These are phyloP conservation scores for Dendrocincla tyrannina DNA, from an alignment of 2,797 vertebrate species.

Conservation along the genomic window DNA sequence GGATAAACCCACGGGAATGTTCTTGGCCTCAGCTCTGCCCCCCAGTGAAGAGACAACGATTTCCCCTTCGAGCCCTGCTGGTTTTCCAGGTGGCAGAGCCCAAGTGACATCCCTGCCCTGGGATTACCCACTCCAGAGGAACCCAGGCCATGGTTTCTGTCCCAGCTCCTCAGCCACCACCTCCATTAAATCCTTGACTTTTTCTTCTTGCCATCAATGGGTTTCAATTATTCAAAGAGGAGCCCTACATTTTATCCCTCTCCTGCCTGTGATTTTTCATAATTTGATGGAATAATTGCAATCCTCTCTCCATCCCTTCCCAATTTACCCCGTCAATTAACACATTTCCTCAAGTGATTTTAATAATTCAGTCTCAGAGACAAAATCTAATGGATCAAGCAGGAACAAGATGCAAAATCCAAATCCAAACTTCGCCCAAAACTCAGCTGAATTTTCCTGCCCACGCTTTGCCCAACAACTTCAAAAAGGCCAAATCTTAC, in stretches of 20 bases:
- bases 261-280: neutral
- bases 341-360: neutral
- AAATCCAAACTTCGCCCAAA: neutral
- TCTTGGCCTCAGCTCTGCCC: neutral
- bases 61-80: neutral
- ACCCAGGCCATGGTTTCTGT: neutral
- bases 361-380: neutral
- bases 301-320: neutral
- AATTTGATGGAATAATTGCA: neutral
- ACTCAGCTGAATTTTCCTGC: neutral
- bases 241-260: neutral
- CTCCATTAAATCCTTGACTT: neutral
- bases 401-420: neutral
- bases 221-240: neutral
- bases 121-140: rapidly evolving
- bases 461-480: neutral
- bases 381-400: neutral
- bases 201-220: neutral
- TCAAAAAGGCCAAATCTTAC: neutral
- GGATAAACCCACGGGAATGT: neutral
- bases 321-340: constrained; percentile 2
- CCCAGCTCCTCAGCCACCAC: neutral
- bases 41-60: neutral
- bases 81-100: neutral
- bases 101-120: neutral